Conservation (phyloP, 2,888 invertebrate genomes). For the Melieria omissa region DNA sequence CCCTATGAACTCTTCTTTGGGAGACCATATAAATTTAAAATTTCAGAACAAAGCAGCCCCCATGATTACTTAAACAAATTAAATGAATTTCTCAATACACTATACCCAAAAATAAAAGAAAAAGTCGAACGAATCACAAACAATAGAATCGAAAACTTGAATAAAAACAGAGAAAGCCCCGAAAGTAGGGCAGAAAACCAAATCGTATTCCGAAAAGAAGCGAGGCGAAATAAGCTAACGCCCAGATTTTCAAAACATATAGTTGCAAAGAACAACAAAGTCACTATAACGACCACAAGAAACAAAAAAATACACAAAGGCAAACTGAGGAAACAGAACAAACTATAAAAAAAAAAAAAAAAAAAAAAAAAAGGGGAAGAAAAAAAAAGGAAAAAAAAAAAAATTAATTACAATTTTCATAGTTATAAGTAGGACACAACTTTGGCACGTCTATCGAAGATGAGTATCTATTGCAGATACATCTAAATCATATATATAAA, state of each 20-base stretch:
- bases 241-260: constrained; percentile 35
- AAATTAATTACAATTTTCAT: neutral
- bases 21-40: constrained; percentile 32
- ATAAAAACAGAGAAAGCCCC: constrained; percentile 32
- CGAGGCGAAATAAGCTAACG: constrained; percentile 27
- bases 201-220: neutral
- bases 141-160: constrained; percentile 24
- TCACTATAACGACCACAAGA: constrained; percentile 20
- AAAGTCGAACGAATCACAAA: constrained; percentile 16
- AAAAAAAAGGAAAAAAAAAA: neutral
- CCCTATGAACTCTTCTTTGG: constrained; percentile 33
- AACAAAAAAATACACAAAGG: constrained; percentile 9
- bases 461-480: too few species aligned
- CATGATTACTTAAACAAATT: constrained; percentile 32
- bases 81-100: constrained; percentile 29
- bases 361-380: neutral
- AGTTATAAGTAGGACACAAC: neutral
- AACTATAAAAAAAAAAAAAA: constrained; percentile 6
- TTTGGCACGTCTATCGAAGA: too few species aligned
- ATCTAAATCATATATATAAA: too few species aligned
- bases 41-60: constrained; percentile 9
- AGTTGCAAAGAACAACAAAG: constrained; percentile 19
- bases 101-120: constrained; percentile 33
- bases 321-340: constrained; percentile 10
- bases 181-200: constrained; percentile 19